phyloP scores from a whole-genome alignment of 2,113 vertebrate species.

The Castor canadensis region DNA sequence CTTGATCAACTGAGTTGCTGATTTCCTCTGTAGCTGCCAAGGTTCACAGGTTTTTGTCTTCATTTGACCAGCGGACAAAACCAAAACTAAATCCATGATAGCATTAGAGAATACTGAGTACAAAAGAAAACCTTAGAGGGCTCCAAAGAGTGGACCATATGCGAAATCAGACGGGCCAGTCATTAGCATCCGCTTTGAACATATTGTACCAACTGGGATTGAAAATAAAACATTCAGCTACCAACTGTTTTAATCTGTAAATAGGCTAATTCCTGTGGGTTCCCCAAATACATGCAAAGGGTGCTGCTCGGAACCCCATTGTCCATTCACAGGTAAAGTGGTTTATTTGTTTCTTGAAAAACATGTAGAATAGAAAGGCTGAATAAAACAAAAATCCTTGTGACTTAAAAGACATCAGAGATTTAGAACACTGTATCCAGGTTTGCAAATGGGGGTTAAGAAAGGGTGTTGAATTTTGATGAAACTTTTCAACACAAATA shows the following conservation, averaged over 20 bases:
- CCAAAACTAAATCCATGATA: constrained; percentile 71
- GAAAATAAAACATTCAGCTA: constrained; percentile 88
- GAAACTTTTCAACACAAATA: constrained; percentile 65
- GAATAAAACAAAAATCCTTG: constrained; percentile 49
- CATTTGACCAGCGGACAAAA: constrained; percentile 77
- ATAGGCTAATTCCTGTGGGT: constrained; percentile 83
- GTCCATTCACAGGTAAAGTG: constrained; percentile 78
- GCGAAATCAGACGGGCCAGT: constrained; percentile 88
- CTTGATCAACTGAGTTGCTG: constrained; percentile 65
- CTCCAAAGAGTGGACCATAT: constrained; percentile 85
- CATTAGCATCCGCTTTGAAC: constrained; percentile 88
- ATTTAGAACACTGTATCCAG: constrained; percentile 67
- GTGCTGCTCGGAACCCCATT: constrained; percentile 68
- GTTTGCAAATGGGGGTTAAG: constrained; percentile 63
- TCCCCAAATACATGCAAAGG: constrained; percentile 82
- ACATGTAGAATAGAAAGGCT: constrained; percentile 40
- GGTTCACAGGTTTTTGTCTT: constrained; percentile 48
- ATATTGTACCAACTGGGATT: constrained; percentile 88
- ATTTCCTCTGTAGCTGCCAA: constrained; percentile 71
- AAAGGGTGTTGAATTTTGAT: constrained; percentile 68
- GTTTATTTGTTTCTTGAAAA: constrained; percentile 63
- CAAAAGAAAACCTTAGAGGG: constrained; percentile 83
- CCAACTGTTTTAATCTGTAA: constrained; percentile 87
- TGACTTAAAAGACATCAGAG: constrained; percentile 61
- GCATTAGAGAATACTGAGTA: constrained; percentile 80